These are phyloP conservation scores for Cherax destructor DNA, from an alignment of 1,140 invertebrate species.

Conservation along the genomic window DNA sequence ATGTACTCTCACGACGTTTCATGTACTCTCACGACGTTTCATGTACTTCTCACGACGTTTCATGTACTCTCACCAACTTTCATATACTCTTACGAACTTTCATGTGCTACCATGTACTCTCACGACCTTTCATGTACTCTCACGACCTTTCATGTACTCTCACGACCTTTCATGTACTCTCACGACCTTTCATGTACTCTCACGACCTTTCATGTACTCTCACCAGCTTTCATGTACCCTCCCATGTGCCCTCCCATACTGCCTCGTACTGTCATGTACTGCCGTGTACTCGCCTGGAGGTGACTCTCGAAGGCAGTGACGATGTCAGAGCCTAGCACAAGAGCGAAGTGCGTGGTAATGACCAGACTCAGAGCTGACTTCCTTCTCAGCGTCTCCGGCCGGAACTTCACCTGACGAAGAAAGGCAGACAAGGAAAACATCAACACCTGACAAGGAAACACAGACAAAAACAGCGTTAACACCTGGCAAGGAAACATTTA, in stretches of 20 bases:
- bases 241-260: neutral
- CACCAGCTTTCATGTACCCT: neutral
- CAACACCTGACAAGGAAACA: too few species aligned
- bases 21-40: too few species aligned
- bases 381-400: constrained; percentile 19
- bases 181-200: too few species aligned
- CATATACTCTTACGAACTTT: neutral
- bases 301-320: constrained; percentile 77
- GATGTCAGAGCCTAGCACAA: constrained; percentile 78
- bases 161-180: too few species aligned
- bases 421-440: too few species aligned
- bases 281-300: constrained; percentile 74
- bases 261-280: too few species aligned
- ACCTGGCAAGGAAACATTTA: too few species aligned
- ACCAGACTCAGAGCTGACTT: constrained; percentile 76
- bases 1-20: too few species aligned
- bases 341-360: constrained; percentile 80
- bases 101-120: neutral
- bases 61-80: neutral
- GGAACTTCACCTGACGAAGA: constrained; percentile 27
- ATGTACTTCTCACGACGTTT: too few species aligned
- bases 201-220: neutral
- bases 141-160: too few species aligned
- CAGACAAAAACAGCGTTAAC: too few species aligned
- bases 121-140: too few species aligned